Evolutionary conservation across 1,140 invertebrate genomes (phyloP), one percentile per base, ranked within the genome.

Genomic region (Melitaea cinxia): DNA sequence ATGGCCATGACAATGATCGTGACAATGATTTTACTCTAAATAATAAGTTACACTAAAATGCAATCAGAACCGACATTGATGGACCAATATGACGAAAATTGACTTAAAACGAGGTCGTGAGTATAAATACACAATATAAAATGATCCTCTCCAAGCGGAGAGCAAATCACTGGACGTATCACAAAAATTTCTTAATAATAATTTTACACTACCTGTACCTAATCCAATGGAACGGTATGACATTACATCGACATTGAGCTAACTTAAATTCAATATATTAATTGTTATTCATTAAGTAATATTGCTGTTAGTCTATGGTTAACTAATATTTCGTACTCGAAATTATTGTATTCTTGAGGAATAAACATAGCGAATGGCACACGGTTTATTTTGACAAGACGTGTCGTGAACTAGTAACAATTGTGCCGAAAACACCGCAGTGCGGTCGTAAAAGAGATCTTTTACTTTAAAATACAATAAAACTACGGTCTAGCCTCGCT

Each of bases 201-300:
- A 88, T 68, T 80, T 76, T 84, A 88, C 83, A 71, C 83, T 90
- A 90, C 80, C 78, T 83, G 74, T 83, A 87, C 82, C 82, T 90
- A 84, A 88, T 79, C 79, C 83, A 88, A 85, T 91, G 86, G 88
- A 91, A 91, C 88, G 88, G 88, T 86, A 86, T 81, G 66, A 86
- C 80, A 79, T 88, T 85, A 88, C 81, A 87, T 80, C 72, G 77
- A 89, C 77, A 88, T 91, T 91, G 88, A 91, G 88, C 88, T 91
- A 87, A 87, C 83, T 90, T 90, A 90, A 78, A 83, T 80, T 78
- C 82, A 83, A 90, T 88, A 88, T 88, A 88, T 87, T 85, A 82
- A 81, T 82, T n/a, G n/a, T n/a, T 80, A 83, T 72, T 56, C 65
- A 79, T 90, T 90, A 90, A 88, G 88, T 90, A 90, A 82, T 87